phyloP scores from a whole-genome alignment of 2,888 invertebrate genomes.

The Plutella xylostella region DNA sequence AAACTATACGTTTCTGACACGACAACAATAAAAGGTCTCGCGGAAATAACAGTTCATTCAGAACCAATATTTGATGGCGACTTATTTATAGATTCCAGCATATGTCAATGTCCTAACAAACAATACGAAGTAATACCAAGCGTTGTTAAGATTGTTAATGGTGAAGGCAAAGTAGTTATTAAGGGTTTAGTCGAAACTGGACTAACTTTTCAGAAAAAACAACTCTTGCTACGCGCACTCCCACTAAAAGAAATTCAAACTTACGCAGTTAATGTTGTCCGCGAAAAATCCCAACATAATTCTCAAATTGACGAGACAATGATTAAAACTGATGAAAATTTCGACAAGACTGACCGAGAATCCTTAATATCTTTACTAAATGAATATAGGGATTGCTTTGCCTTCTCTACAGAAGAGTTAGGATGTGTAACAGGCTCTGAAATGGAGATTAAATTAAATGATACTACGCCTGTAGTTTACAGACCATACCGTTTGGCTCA shows the following conservation, averaged over 20 bases:
- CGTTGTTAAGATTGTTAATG: too few relatives aligned
- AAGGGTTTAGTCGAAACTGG: too few relatives aligned
- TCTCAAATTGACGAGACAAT: too few relatives aligned
- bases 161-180: too few relatives aligned
- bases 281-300: too few relatives aligned
- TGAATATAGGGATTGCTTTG: constrained; percentile 3
- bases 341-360: neutral
- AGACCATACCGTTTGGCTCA: constrained; percentile 10
- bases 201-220: too few relatives aligned
- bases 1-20: too few relatives aligned
- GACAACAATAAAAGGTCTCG: too few relatives aligned
- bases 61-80: neutral
- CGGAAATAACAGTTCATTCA: neutral
- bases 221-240: too few relatives aligned
- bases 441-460: constrained; percentile 9
- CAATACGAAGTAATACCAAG: too few relatives aligned
- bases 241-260: neutral
- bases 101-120: neutral
- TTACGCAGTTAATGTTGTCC: neutral
- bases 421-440: constrained; percentile 1
- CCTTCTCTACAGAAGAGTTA: constrained; percentile 8
- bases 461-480: constrained; percentile 5
- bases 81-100: neutral
- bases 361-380: neutral
- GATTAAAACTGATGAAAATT: too few relatives aligned